phyloP scores from a whole-genome alignment of 2,888 invertebrate genomes.

The Drosophila paranaensis region DNA sequence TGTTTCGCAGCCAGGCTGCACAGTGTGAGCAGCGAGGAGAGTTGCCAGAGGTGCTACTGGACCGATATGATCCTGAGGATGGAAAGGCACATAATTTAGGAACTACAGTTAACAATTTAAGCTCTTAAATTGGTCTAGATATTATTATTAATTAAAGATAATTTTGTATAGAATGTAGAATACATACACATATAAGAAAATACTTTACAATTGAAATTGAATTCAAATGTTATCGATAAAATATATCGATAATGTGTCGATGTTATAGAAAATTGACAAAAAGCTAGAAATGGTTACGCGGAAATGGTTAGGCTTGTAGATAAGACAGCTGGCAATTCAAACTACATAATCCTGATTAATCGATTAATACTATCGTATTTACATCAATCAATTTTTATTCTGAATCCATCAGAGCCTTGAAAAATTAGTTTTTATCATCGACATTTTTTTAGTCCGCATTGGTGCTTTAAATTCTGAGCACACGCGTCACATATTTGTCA shows the following conservation, averaged over 20 bases:
- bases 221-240: too few species aligned
- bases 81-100: not conserved
- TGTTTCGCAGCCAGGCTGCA: constrained; percentile 26
- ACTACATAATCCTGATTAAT: not conserved
- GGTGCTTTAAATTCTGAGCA: constrained; percentile 1
- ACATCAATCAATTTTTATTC: not conserved
- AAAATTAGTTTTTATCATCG: not conserved
- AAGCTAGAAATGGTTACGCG: too few species aligned
- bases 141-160: too few species aligned
- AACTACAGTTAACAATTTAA: not conserved
- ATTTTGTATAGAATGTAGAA: too few species aligned
- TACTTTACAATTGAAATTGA: too few species aligned
- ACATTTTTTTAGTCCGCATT: not conserved
- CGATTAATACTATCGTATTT: not conserved
- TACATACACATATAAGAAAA: too few species aligned
- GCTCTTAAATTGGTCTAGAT: too few species aligned
- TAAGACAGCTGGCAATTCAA: too few species aligned
- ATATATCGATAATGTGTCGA: too few species aligned
- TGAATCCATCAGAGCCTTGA: not conserved
- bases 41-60: not conserved
- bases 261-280: too few species aligned
- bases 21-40: not conserved
- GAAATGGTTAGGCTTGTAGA: not conserved
- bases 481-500: constrained; percentile 24
- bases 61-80: constrained; percentile 11